Base-by-base conservation (phyloP, 2,113 vertebrate genomes). In the Tupaia tana region DNA sequence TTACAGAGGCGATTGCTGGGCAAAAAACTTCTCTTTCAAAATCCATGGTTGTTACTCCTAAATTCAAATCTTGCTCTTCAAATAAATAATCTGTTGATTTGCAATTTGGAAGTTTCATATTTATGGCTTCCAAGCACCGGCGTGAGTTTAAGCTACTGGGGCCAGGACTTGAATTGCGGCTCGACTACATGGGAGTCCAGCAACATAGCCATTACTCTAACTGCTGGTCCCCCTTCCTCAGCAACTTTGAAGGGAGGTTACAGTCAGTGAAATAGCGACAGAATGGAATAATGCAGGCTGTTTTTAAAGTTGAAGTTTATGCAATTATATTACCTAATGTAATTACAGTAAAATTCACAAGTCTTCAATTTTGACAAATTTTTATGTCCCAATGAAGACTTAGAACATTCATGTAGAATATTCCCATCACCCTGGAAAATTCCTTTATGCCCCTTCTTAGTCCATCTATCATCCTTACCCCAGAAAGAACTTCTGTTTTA, bases 271-370 rank as follows among this genome's bases (percentile, higher is more conserved):
- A 63, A 63, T 18, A 25, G 3, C 78, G 18, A 18, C 20, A 10
- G 34, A 71, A 61, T 27, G 4, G 13, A n/a, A 87, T 56, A 80
- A 77, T 59, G 12, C 52, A 43, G 5, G 43, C 43, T 43, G 43
- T 43, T 43, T 43, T 43, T 43, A 43, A 43, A 43, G 43, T 25
- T 92, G 15, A 85, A 19, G 54, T 80, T 3, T 90, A 43, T 90
- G 1, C n/a, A 69, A 67, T 85, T 52, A 20, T 0, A 78, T 52
- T 84, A 74, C 12, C 3, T 63, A 34, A 75, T 61, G 14, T 71
- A 95, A 73, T 89, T 77, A 79, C 1, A 93, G 16, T 77, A 77
- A 91, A 73, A 86, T 80, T 22, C 16, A 88, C 20, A 93, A 29
- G 52, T 43, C 6, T 84, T 84, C 79, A 73, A 59, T 70, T 77